A percentile compares a stretch with the other conserved stretches of the same genome.
phyloP scores from a whole-genome alignment of 2,113 vertebrate genomes.

The Cephalopholis sonnerati region DNA sequence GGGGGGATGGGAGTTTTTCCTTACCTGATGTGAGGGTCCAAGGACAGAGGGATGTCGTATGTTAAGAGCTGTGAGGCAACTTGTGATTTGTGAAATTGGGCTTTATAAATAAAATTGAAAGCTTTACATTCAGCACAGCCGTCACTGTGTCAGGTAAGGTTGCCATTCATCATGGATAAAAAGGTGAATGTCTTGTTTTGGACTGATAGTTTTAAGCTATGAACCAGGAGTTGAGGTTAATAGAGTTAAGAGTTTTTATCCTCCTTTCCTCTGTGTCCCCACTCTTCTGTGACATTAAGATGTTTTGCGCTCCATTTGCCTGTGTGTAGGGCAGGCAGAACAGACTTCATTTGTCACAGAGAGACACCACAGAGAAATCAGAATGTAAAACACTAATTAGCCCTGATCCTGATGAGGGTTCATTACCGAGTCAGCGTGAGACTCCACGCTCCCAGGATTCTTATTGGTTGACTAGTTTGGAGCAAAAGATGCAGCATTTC shows the following conservation, averaged over 20 bases:
- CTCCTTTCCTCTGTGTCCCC: conserved; percentile 27
- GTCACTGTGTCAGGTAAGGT: neutral
- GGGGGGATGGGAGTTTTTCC: too few relatives aligned
- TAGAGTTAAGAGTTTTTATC: conserved; percentile 50
- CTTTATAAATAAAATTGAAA: too few relatives aligned
- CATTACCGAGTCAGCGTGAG: conserved; percentile 70
- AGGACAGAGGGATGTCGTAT: too few relatives aligned
- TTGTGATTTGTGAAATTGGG: too few relatives aligned
- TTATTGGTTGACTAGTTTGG: conserved; percentile 52
- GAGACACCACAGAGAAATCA: conserved; percentile 73
- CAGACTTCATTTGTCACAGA: conserved; percentile 72
- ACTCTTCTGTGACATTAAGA: conserved; percentile 69
- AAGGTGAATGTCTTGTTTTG: conserved; percentile 7
- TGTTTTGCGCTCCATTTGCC: conserved; percentile 65
- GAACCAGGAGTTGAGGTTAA: conserved; percentile 48
- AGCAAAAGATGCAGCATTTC: conserved; percentile 10
- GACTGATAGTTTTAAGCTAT: conserved; percentile 15
- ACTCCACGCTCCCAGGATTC: conserved; percentile 39
- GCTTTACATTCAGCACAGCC: neutral
- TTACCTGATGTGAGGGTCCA: too few relatives aligned
- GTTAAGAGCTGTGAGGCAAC: too few relatives aligned
- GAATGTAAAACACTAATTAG: conserved; percentile 80
- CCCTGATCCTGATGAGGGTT: conserved; percentile 71
- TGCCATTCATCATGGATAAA: neutral
- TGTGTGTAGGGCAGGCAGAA: conserved; percentile 47